phyloP scores from a whole-genome alignment of 1,140 invertebrate species.

The Bombus balteatus region DNA sequence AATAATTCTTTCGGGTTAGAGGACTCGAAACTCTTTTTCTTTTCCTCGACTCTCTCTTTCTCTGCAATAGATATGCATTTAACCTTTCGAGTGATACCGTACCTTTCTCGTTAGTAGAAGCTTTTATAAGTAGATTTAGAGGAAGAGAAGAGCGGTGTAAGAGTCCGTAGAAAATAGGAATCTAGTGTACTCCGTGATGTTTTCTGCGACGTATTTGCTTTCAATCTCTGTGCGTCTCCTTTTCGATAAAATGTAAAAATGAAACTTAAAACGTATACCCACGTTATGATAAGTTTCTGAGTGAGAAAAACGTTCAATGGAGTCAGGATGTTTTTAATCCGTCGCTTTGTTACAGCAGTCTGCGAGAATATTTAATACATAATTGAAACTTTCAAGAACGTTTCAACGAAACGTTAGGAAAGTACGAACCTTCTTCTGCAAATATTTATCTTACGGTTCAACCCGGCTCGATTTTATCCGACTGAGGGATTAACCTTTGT shows the following conservation, averaged over 20 bases:
- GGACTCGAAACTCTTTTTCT: no score
- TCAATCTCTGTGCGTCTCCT: not conserved
- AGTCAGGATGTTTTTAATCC: no score
- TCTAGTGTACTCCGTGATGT: not conserved
- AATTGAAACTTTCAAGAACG: not conserved
- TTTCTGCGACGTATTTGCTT: not conserved
- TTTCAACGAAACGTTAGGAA: not conserved
- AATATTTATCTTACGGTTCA: not conserved
- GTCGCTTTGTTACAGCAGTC: no score
- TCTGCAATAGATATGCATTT: not conserved
- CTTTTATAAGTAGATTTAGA: not conserved
- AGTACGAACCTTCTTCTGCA: not conserved
- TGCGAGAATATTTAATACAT: no score
- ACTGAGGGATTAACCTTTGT: not conserved
- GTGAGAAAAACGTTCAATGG: not conserved
- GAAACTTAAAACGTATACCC: not conserved
- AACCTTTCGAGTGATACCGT: not conserved
- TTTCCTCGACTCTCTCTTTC: conserved; percentile 14
- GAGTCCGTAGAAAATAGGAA: not conserved
- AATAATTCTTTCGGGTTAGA: conserved; percentile 11
- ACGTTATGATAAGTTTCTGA: not conserved
- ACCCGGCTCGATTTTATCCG: not conserved
- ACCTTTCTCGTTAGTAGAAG: not conserved
- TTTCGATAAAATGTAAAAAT: not conserved
- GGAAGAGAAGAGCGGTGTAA: not conserved